phyloP scores from a whole-genome alignment of 2,888 invertebrate genomes.

The Eurytoma californica region DNA sequence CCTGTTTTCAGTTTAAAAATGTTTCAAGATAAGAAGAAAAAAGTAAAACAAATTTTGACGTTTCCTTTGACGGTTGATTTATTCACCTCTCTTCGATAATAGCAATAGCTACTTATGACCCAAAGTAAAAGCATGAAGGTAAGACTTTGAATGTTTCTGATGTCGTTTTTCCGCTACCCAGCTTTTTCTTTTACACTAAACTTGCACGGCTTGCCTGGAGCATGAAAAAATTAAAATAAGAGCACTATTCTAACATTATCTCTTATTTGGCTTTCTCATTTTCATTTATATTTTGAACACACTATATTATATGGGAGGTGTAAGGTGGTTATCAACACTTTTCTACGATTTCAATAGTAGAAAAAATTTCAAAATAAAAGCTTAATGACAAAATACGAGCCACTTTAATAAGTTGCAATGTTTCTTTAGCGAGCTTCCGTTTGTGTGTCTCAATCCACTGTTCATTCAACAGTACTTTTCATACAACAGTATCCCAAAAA shows the following conservation, averaged over 20 bases:
- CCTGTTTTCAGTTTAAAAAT: no score
- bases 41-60: no score
- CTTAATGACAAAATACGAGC: slow-evolving; percentile 7
- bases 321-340: slow-evolving; percentile 58
- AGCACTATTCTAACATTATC: slow-evolving; percentile 5
- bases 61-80: not conserved
- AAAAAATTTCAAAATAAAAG: slow-evolving; percentile 19
- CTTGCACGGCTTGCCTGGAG: slow-evolving; percentile 43
- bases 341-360: slow-evolving; percentile 2
- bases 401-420: slow-evolving; percentile 22
- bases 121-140: slow-evolving; percentile 48
- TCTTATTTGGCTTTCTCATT: slow-evolving; percentile 39
- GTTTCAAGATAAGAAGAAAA: no score
- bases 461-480: no score
- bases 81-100: slow-evolving; percentile 20
- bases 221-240: slow-evolving; percentile 28
- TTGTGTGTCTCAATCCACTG: slow-evolving; percentile 28
- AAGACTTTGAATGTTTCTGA: slow-evolving; percentile 49
- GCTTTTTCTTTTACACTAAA: slow-evolving; percentile 17
- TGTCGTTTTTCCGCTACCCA: slow-evolving; percentile 36
- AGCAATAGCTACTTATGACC: slow-evolving; percentile 28
- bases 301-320: slow-evolving; percentile 61
- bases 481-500: no score
- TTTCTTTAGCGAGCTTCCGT: slow-evolving; percentile 38
- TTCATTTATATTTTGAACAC: slow-evolving; percentile 1